phyloP scores from a whole-genome alignment of 2,797 vertebrate genomes.

The Lithobates pipiens region DNA sequence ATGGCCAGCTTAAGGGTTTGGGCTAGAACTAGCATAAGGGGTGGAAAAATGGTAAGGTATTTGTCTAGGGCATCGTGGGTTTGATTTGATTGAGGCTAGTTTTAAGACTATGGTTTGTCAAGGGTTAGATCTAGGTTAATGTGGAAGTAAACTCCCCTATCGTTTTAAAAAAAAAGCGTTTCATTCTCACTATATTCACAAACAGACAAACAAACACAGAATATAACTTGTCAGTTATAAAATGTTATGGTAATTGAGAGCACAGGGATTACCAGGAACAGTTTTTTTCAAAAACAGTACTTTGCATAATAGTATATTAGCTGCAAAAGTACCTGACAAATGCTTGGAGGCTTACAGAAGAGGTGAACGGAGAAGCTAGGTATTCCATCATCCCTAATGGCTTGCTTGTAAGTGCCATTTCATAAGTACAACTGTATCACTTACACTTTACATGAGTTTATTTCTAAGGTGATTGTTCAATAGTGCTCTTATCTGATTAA shows the following conservation, averaged over 20 bases:
- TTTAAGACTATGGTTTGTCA: too few relatives aligned
- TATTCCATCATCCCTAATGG: conserved; percentile 19
- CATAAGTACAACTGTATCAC: conserved; percentile 20
- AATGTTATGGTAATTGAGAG: conserved; percentile 56
- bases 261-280: conserved; percentile 35
- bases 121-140: too few relatives aligned
- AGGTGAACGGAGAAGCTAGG: background rate
- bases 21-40: too few relatives aligned
- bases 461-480: conserved; percentile 8
- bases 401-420: conserved; percentile 27
- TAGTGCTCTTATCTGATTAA: background rate
- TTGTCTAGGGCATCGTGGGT: too few relatives aligned
- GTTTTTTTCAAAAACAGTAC: conserved; percentile 11
- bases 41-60: too few relatives aligned
- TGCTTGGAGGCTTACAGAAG: conserved; percentile 27
- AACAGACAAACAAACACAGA: conserved; percentile 1
- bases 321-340: conserved; percentile 40
- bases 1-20: too few relatives aligned
- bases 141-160: too few relatives aligned
- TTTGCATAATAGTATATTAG: conserved; percentile 54
- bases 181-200: conserved; percentile 17
- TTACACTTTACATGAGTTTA: conserved; percentile 29
- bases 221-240: conserved; percentile 32
- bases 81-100: too few relatives aligned
- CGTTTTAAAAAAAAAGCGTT: background rate